Conservation (phyloP, 2,113 vertebrate species). For the Antidorcas marsupialis region DNA sequence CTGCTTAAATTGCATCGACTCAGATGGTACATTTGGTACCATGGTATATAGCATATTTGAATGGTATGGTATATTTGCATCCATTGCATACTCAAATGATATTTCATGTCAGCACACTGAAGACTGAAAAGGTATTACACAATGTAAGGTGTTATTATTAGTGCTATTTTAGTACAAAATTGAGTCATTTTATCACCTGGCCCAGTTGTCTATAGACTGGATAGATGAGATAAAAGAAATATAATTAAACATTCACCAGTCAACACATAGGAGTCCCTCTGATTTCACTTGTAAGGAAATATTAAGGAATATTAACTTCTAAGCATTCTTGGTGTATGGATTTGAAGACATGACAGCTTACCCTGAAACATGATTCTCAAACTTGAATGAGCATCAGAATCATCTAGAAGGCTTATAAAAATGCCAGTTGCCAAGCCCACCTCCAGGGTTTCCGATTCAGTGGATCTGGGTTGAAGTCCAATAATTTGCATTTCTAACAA, state of each 20-base stretch:
- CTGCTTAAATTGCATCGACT: neutral
- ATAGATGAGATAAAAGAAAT: conserved; percentile 14
- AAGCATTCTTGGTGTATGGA: neutral
- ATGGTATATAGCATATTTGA: neutral
- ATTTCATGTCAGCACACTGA: neutral
- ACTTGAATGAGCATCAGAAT: neutral
- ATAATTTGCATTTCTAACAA: neutral
- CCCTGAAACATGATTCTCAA: neutral
- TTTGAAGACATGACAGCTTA: neutral
- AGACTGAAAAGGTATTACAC: neutral
- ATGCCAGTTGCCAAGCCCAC: neutral
- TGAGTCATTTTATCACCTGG: neutral
- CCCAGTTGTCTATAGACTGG: neutral
- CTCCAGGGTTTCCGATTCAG: neutral
- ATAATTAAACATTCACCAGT: conserved; percentile 19
- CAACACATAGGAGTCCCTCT: neutral
- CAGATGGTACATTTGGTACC: neutral
- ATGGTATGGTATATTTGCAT: neutral
- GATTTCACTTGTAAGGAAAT: neutral
- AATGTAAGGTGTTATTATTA: conserved; percentile 10
- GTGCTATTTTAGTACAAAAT: conserved; percentile 10
- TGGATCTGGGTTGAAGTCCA: neutral
- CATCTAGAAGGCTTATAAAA: neutral
- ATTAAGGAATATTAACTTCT: conserved; percentile 18
- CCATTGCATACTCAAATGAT: neutral